A percentile compares a stretch with the other conserved stretches of the same genome.
Evolutionary conservation across 2,888 invertebrate genomes (phyloP).

Genomic region (Neocrepidodera transversa): DNA sequence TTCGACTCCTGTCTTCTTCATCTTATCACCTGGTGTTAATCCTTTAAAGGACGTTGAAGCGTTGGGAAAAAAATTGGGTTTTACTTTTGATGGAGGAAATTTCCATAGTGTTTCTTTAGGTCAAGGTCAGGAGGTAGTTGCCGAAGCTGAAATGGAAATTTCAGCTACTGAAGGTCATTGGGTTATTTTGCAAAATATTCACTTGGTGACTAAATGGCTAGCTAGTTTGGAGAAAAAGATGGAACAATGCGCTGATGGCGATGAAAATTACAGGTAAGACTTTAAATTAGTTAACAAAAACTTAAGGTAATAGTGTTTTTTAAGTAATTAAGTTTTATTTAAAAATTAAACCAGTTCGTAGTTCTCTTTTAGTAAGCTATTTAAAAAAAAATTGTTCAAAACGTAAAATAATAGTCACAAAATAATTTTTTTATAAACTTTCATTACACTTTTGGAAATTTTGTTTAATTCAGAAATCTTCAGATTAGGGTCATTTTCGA

Average conservation of each 20-base stretch:
- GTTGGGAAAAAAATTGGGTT: constrained; percentile 81
- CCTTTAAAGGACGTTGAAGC: constrained; percentile 92
- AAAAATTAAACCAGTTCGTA: too few relatives aligned
- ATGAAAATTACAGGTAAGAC: constrained; percentile 63
- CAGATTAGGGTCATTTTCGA: too few relatives aligned
- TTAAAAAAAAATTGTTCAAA: too few relatives aligned
- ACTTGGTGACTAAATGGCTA: constrained; percentile 91
- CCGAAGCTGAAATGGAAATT: constrained; percentile 83
- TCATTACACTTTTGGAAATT: too few relatives aligned
- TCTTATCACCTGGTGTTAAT: constrained; percentile 93
- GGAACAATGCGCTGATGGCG: constrained; percentile 77
- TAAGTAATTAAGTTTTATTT: too few relatives aligned
- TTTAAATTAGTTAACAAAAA: not conserved
- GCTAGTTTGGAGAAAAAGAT: constrained; percentile 87
- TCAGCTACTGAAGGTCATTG: constrained; percentile 84
- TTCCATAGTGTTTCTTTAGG: constrained; percentile 94
- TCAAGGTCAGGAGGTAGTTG: constrained; percentile 93
- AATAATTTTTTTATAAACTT: too few relatives aligned
- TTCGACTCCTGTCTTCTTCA: constrained; percentile 90
- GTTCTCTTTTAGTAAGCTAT: too few relatives aligned
- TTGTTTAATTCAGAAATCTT: too few relatives aligned
- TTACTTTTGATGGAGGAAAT: constrained; percentile 78
- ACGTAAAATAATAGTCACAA: too few relatives aligned
- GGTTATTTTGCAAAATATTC: constrained; percentile 94
- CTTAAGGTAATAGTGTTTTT: too few relatives aligned